These are phyloP conservation scores for Monopterus albus DNA, from an alignment of 2,113 vertebrate genomes.

Conservation along the genomic window DNA sequence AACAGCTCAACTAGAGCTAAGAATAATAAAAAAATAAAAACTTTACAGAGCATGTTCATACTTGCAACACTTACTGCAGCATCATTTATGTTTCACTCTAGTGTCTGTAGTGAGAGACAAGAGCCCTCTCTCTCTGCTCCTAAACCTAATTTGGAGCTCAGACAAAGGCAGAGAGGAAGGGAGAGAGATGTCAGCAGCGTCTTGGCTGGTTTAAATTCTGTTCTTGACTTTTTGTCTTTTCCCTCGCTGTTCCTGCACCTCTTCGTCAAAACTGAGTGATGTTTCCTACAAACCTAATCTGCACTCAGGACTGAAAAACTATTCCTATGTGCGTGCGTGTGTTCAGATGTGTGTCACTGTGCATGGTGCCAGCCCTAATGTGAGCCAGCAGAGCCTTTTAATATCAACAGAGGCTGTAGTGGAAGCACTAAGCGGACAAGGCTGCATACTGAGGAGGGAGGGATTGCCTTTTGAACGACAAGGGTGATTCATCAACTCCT, in stretches of 20 bases:
- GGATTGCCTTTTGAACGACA: constrained; percentile 83
- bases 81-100: constrained; percentile 22
- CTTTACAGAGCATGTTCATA: constrained; percentile 17
- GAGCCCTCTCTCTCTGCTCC: constrained; percentile 38
- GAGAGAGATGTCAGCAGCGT: constrained; percentile 64
- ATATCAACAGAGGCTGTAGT: constrained; percentile 77
- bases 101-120: constrained; percentile 55
- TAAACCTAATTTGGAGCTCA: constrained; percentile 58
- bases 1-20: constrained; percentile 19
- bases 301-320: constrained; percentile 74
- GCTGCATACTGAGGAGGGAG: constrained; percentile 85
- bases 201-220: constrained; percentile 75
- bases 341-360: constrained; percentile 37
- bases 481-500: constrained; percentile 81
- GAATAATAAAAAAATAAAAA: constrained; percentile 20
- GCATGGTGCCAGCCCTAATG: constrained; percentile 73
- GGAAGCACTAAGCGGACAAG: constrained; percentile 79
- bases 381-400: constrained; percentile 84
- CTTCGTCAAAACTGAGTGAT: constrained; percentile 72
- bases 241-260: constrained; percentile 33
- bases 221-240: constrained; percentile 76
- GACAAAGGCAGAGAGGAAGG: constrained; percentile 36
- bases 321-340: constrained; percentile 71
- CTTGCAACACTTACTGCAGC: constrained; percentile 1
- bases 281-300: constrained; percentile 81